Evolutionary conservation across 1,140 invertebrate genomes (phyloP).

Genomic region (Halictus rubicundus): DNA sequence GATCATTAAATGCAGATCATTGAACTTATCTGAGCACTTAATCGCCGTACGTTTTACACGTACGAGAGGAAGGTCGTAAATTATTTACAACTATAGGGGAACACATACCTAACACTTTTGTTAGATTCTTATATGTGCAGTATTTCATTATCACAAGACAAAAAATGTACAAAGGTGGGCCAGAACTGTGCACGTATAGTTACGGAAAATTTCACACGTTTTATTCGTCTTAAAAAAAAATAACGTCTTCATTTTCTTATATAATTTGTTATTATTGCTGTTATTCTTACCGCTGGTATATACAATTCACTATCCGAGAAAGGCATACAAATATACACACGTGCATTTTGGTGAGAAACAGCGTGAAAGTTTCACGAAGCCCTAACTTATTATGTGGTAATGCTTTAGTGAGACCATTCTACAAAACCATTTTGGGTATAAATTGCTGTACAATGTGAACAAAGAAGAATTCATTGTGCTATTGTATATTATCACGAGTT

Average conservation of each 20-base stretch:
- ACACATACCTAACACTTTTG: no score
- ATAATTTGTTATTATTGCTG: neutral
- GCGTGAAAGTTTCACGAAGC: constrained; percentile 13
- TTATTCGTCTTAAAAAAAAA: neutral
- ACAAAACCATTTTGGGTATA: neutral
- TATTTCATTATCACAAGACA: no score
- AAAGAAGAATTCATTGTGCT: neutral
- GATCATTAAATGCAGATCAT: no score
- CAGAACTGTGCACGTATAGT: no score
- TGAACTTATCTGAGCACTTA: no score
- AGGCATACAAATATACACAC: neutral
- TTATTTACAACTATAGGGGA: no score
- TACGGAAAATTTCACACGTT: neutral
- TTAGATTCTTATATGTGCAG: no score
- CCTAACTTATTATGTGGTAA: constrained; percentile 12
- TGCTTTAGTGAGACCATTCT: neutral
- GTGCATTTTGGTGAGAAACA: neutral
- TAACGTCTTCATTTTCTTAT: neutral
- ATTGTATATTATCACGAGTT: constrained; percentile 5
- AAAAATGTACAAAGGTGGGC: no score
- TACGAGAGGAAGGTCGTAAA: no score
- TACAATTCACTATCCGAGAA: neutral
- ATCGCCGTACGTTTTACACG: no score
- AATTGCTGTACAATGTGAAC: neutral
- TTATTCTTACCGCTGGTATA: neutral